phyloP scores from a whole-genome alignment of 2,113 vertebrate genomes.

The Notechis scutatus region DNA sequence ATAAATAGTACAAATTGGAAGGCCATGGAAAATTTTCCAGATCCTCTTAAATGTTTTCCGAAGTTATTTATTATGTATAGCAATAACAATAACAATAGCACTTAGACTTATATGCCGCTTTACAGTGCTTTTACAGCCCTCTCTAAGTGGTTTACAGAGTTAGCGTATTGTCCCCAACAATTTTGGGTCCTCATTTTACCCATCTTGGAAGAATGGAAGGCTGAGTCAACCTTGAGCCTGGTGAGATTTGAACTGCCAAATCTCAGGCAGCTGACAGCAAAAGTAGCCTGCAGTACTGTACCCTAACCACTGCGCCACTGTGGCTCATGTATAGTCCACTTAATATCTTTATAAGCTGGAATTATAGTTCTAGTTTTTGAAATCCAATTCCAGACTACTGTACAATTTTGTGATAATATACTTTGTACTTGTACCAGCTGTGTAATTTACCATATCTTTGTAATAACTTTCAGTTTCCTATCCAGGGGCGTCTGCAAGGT shows the following conservation, averaged over 20 bases:
- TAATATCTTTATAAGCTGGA: background rate
- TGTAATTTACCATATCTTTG: background rate
- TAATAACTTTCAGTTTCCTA: background rate
- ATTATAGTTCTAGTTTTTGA: background rate
- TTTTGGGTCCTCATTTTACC: no score
- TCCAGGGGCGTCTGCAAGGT: background rate
- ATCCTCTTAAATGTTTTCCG: background rate
- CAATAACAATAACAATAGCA: no score
- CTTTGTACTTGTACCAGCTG: background rate
- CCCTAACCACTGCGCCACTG: no score
- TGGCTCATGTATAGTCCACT: background rate
- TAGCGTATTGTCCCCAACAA: no score
- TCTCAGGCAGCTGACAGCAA: no score
- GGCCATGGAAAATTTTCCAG: background rate
- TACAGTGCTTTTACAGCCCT: no score
- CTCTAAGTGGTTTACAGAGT: no score
- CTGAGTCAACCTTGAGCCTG: no score
- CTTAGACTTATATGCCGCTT: no score
- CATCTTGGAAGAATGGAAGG: no score
- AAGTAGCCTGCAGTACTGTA: no score
- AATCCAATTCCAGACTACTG: background rate
- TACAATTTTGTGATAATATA: background rate
- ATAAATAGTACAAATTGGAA: background rate
- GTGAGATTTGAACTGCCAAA: no score
- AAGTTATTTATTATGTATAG: background rate